Percentiles rank a stretch among this genome's conserved stretches.
Evolutionary conservation across 2,797 vertebrate species (phyloP).

Genomic region (Neosalanx taihuensis): DNA sequence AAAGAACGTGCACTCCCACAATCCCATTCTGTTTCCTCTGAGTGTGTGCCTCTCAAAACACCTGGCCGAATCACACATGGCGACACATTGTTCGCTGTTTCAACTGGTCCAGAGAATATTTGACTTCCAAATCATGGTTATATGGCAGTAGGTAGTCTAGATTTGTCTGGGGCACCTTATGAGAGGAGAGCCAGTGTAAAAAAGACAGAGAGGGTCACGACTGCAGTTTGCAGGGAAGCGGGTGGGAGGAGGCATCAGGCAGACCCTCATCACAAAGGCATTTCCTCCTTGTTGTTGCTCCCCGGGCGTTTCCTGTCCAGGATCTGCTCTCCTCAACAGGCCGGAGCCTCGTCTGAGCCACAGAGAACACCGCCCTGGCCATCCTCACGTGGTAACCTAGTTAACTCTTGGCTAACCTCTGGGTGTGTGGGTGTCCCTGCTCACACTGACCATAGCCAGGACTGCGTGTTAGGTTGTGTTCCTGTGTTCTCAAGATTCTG

Average conservation of each 20-base stretch:
- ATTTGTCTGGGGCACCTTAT: background rate
- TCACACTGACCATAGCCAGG: background rate
- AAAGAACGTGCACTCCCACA: conserved; percentile 7
- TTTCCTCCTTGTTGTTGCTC: conserved; percentile 64
- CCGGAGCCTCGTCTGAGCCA: background rate
- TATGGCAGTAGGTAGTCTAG: background rate
- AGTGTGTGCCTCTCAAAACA: conserved; percentile 30
- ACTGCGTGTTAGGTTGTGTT: background rate
- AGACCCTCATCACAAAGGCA: conserved; percentile 68
- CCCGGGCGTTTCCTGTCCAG: conserved; percentile 59
- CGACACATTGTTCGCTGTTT: background rate
- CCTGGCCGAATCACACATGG: conserved; percentile 20
- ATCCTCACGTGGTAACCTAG: background rate
- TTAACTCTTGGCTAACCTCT: background rate
- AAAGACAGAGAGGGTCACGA: background rate
- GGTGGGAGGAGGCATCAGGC: conserved; percentile 33
- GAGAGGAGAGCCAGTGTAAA: conserved; percentile 2
- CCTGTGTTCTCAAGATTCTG: background rate
- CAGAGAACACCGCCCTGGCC: conserved; percentile 1
- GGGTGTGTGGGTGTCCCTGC: background rate
- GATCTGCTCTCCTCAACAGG: conserved; percentile 40
- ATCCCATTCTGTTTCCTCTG: conserved; percentile 21
- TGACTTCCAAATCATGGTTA: background rate
- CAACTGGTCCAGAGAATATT: background rate
- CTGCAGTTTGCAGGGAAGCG: conserved; percentile 35